These are phyloP conservation scores for Caerostris darwini DNA, from an alignment of 1,140 invertebrate species.

Conservation along the genomic window DNA sequence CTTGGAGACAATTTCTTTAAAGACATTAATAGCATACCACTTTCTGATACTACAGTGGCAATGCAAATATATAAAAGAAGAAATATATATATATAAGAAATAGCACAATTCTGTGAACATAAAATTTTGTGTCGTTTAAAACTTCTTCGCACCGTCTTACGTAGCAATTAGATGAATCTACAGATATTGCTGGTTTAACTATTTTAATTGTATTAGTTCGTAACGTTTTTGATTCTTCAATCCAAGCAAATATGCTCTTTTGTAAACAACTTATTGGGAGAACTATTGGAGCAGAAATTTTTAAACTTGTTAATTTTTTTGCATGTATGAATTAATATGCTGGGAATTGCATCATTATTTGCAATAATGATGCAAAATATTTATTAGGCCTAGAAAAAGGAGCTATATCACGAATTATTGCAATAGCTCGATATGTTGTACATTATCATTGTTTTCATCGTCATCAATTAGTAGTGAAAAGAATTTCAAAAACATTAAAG, in stretches of 20 bases:
- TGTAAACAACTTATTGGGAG: too few relatives aligned
- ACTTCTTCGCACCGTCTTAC: constrained; percentile 15
- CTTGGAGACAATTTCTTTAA: too few relatives aligned
- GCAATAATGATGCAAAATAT: constrained; percentile 14
- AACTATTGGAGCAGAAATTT: too few relatives aligned
- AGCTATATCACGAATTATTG: constrained; percentile 31
- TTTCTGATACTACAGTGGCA: too few relatives aligned
- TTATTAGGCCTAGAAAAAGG: background rate
- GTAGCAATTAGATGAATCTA: constrained; percentile 26
- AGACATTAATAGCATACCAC: too few relatives aligned
- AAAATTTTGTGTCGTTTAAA: constrained; percentile 17
- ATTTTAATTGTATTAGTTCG: constrained; percentile 28
- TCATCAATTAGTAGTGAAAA: background rate
- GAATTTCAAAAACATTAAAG: too few relatives aligned
- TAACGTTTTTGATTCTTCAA: background rate
- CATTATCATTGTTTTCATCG: constrained; percentile 7
- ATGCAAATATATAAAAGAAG: too few relatives aligned
- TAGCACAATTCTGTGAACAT: constrained; percentile 2
- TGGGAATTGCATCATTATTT: background rate
- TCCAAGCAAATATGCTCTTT: too few relatives aligned
- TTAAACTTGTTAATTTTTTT: too few relatives aligned
- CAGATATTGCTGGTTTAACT: background rate
- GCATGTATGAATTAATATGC: too few relatives aligned
- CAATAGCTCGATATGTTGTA: background rate
- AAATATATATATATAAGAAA: too few relatives aligned